Base-by-base conservation (phyloP, 2,797 vertebrate species). In the Gambusia yucatana region DNA sequence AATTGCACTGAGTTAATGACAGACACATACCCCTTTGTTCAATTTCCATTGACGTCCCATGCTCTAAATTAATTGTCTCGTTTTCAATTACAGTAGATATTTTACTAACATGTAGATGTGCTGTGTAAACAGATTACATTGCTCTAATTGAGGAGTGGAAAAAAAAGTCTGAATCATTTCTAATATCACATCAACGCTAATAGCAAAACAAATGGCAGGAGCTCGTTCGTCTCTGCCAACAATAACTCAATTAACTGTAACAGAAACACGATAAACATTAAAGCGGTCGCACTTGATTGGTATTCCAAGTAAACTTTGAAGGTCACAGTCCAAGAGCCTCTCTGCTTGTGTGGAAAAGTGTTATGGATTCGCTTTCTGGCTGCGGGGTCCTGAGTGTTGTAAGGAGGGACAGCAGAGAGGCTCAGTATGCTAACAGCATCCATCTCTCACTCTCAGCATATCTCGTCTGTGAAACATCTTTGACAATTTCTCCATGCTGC, bases 401-500 rank as follows among this genome's bases (percentile, higher is more conserved):
- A 79, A 79, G 74, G 82, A 76, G 79, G 57, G 78, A 81, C 82
- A 86, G 80, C 71, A 39, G 65, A 73, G 84, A 73, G 78, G 82
- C 86, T 94, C 91, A 87, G 93, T 93, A 93, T 94, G 92, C 93
- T 77, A 82, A 86, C 83, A 86, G 90, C 92, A 88, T 95, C 92
- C 86, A 65, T 89, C 85, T 84, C 77, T 84, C 67, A 63, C 77
- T 75, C 86, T 81, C 80, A 55, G 80, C 84, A 86, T 78, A 87
- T 86, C 88, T 85, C 75, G 84, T 79, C 81, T 13, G 30, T 79
- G 81, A 88, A 93, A 91, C 91, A 88, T 91, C 86, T 79, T 88
- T 78, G 84, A 87, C 91, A 91, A 92, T 93, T 93, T 92, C 91
- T 93, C 92, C 90, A 80, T 84, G 89, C 89, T 78, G 92, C 87